Conservation (phyloP, 2,797 vertebrate species). For the Esox lucius region DNA sequence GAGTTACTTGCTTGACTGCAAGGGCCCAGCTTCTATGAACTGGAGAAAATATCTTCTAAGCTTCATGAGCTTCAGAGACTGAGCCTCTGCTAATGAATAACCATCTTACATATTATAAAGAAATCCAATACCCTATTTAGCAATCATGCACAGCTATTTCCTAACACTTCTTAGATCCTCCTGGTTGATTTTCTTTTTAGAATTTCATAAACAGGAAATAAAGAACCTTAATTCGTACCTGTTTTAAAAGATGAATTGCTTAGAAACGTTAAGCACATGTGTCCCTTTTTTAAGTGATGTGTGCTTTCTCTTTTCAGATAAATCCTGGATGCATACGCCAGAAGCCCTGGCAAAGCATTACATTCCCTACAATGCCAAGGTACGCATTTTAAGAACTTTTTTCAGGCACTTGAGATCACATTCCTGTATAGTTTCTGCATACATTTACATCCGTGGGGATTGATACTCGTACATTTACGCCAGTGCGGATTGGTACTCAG, state of each 20-base stretch:
- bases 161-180: not conserved
- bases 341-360: slow-evolving; percentile 97
- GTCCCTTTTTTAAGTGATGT: not conserved
- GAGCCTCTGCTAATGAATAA: not conserved
- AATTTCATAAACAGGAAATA: not conserved
- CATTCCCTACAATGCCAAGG: slow-evolving; percentile 96
- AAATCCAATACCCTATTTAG: not conserved
- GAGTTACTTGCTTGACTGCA: no score
- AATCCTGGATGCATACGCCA: slow-evolving; percentile 98
- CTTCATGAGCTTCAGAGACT: not conserved
- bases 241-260: not conserved
- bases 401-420: not conserved
- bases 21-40: not conserved
- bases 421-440: not conserved
- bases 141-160: not conserved
- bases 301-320: slow-evolving; percentile 83
- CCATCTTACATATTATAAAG: not conserved
- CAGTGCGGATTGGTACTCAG: not conserved
- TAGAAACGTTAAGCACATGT: not conserved
- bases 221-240: not conserved
- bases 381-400: slow-evolving; percentile 63
- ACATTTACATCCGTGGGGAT: not conserved
- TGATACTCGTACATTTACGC: not conserved
- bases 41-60: not conserved
- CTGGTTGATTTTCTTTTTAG: not conserved